These are phyloP conservation scores for Turdus rufiventris DNA, from an alignment of 2,113 vertebrate species.

Conservation along the genomic window DNA sequence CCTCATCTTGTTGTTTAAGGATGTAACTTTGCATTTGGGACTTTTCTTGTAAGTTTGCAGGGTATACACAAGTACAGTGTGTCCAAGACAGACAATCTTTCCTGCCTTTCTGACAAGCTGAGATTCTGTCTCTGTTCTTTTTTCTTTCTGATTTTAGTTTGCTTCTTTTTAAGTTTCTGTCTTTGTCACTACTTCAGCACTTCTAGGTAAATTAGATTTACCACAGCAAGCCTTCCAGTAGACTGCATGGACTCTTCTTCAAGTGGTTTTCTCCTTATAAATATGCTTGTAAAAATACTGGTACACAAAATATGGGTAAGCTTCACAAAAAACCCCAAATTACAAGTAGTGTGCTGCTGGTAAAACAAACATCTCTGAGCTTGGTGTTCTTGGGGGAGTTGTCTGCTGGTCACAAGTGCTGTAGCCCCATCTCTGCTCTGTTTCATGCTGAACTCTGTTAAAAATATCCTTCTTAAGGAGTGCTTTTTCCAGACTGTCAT, in stretches of 20 bases:
- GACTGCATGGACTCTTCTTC: not conserved
- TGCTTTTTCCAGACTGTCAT: not conserved
- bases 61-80: not conserved
- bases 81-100: not conserved
- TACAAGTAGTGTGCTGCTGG: not conserved
- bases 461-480: not conserved
- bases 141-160: not conserved
- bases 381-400: not conserved
- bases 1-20: not conserved
- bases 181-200: not conserved
- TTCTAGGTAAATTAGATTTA: not conserved
- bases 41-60: not conserved
- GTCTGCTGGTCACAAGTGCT: not conserved
- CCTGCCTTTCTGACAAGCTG: not conserved
- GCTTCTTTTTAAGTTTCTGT: not conserved
- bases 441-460: not conserved
- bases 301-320: not conserved
- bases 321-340: fast-evolving
- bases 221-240: not conserved
- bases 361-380: not conserved
- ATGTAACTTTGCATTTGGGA: not conserved
- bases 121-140: not conserved
- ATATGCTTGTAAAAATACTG: not conserved
- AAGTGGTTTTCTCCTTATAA: not conserved
- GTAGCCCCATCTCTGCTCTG: not conserved